Base-by-base conservation (phyloP, 2,797 vertebrate genomes). In the Enteromius trimaculatus region DNA sequence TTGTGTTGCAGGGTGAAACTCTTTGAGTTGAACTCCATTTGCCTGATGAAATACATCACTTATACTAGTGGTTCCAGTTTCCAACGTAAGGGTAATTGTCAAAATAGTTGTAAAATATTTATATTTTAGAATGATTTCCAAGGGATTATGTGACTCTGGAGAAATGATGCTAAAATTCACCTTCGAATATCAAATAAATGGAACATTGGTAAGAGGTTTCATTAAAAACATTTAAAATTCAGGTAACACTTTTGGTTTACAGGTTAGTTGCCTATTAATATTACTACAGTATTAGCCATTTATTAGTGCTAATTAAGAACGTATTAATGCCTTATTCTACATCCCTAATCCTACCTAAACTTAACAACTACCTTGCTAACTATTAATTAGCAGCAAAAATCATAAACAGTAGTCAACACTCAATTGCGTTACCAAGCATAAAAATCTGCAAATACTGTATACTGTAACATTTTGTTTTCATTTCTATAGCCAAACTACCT, bases 401-500 rank as follows among this genome's bases (percentile, higher is more conserved):
- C 8, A 0, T 42, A 42, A 10, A 11, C 11, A 42, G 11, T 11
- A 42, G 39, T 42, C 39, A 42, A 42, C 39, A 42, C 39, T 42
- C 9, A 3, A 29, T 76, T 6, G 53, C 53, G 17, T 42, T 42
- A 26, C 34, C 26, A 76, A 39, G 53, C 31, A 58, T 31, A 76
- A 23, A 23, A 58, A 42, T 37, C 55, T 4, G 4, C 14, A 62
- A 39, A 62, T 11, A 11, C 58, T 60, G 39, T 80, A 34, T 17
- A 11, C 55, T 60, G 53, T 81, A 34, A 72, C 68, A 49, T 81
- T 71, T 71, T 62, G 53, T 81, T 72, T 55, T 62, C 14, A 62
- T 62, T 81, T 62, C 8, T 68, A 87, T 80, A 99, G 98, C 92
- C 0, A 97, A 96, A 87, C 96, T 97, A 78, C 92, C 95, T 19